Evolutionary conservation across 2,888 invertebrate genomes (phyloP).

Genomic region (Leucophenga maculata): DNA sequence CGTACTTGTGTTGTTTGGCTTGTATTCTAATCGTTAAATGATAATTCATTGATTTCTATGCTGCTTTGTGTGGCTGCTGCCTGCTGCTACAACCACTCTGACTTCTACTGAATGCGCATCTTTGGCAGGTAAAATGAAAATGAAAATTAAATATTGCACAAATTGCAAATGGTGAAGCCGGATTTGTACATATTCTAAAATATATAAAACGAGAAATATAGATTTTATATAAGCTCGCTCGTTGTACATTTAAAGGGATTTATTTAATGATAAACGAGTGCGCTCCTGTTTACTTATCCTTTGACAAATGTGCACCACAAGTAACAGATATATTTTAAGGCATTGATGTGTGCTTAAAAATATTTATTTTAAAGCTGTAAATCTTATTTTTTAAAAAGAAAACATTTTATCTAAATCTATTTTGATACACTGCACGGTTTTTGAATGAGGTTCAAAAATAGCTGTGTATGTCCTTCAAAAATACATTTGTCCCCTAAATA

Average conservation of each 20-base stretch:
- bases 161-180: background rate
- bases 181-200: slow-evolving; percentile 10
- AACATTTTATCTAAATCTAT: too few species aligned
- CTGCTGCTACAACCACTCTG: background rate
- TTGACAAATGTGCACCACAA: background rate
- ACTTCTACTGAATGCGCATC: slow-evolving; percentile 3
- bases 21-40: slow-evolving; percentile 38
- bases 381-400: too few species aligned
- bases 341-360: too few species aligned
- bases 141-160: slow-evolving; percentile 31
- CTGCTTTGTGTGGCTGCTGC: slow-evolving; percentile 4
- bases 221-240: background rate
- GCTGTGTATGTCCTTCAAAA: too few species aligned
- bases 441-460: too few species aligned
- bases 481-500: too few species aligned
- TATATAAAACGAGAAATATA: background rate
- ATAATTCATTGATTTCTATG: slow-evolving; percentile 37
- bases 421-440: too few species aligned
- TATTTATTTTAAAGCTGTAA: too few species aligned
- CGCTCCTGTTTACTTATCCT: background rate
- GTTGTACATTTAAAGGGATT: slow-evolving; percentile 19
- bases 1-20: slow-evolving; percentile 17
- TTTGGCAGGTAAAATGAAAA: slow-evolving; percentile 3
- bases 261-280: slow-evolving; percentile 14
- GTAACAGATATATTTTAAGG: too few species aligned